A percentile compares a stretch with the other conserved stretches of the same genome.
phyloP scores from a whole-genome alignment of 2,797 vertebrate species.

The Chelonia mydas region DNA sequence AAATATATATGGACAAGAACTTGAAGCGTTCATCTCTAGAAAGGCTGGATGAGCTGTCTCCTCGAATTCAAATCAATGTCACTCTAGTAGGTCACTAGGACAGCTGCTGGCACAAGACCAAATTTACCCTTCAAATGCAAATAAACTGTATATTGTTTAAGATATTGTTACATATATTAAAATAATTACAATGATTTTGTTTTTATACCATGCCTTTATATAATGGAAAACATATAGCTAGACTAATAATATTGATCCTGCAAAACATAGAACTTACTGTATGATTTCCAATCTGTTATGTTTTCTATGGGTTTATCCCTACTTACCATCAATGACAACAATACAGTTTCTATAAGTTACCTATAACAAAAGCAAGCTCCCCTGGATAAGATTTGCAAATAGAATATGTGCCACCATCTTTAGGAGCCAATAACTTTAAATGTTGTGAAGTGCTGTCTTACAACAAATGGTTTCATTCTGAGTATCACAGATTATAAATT shows the following conservation, averaged over 20 bases:
- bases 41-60: neutral
- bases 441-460: neutral
- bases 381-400: conserved; percentile 46
- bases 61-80: neutral
- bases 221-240: neutral
- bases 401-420: neutral
- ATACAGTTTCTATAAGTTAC: neutral
- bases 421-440: neutral
- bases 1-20: neutral
- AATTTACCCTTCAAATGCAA: neutral
- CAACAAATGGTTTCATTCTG: neutral
- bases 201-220: conserved; percentile 1
- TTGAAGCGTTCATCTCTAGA: neutral
- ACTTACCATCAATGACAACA: conserved; percentile 31
- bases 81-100: neutral
- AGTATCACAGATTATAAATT: conserved; percentile 26
- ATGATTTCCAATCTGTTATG: neutral
- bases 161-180: neutral
- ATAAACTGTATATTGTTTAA: neutral
- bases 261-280: conserved; percentile 31
- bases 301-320: neutral
- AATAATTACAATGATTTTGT: conserved; percentile 2
- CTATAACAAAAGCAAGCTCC: conserved; percentile 20
- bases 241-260: neutral
- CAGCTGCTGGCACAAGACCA: neutral